A percentile compares a stretch with the other conserved stretches of the same genome.
Evolutionary conservation across 2,797 vertebrate species (phyloP).

Genomic region (Chanos chanos): DNA sequence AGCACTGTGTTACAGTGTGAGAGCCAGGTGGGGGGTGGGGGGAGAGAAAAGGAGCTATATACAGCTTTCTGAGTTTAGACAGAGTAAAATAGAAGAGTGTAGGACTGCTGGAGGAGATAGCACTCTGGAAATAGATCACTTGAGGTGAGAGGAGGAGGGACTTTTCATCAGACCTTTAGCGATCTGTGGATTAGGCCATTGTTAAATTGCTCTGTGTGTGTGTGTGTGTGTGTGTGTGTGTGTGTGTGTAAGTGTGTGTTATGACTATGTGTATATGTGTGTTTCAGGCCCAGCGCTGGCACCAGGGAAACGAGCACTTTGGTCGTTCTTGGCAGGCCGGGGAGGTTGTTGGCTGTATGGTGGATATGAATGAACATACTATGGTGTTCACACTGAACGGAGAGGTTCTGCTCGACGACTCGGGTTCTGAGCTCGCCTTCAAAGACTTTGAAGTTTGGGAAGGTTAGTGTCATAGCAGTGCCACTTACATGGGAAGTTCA

Average conservation of each 20-base stretch:
- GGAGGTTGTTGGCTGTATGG: slow-evolving; percentile 93
- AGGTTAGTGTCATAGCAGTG: slow-evolving; percentile 70
- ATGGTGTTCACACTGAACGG: slow-evolving; percentile 96
- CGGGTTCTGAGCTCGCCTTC: slow-evolving; percentile 91
- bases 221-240: background rate
- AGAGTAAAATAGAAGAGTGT: slow-evolving; percentile 8
- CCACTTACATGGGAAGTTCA: too few species aligned
- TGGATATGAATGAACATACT: slow-evolving; percentile 91
- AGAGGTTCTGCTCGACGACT: slow-evolving; percentile 91
- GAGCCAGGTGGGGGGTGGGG: background rate
- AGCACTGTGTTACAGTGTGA: background rate
- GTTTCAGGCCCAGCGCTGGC: slow-evolving; percentile 87
- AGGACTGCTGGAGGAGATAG: background rate
- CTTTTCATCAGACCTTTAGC: background rate
- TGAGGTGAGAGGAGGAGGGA: slow-evolving; percentile 7
- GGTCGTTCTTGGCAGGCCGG: slow-evolving; percentile 86
- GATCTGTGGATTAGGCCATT: too few species aligned
- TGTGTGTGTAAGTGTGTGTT: too few species aligned
- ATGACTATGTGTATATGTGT: too few species aligned
- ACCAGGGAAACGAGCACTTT: slow-evolving; percentile 95
- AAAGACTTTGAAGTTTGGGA: slow-evolving; percentile 90
- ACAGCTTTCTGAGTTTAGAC: too few species aligned
- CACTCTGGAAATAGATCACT: background rate
- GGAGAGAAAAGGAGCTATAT: background rate
- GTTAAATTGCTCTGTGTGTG: background rate